Conservation (phyloP, 2,113 vertebrate species). For the Nerophis ophidion region DNA sequence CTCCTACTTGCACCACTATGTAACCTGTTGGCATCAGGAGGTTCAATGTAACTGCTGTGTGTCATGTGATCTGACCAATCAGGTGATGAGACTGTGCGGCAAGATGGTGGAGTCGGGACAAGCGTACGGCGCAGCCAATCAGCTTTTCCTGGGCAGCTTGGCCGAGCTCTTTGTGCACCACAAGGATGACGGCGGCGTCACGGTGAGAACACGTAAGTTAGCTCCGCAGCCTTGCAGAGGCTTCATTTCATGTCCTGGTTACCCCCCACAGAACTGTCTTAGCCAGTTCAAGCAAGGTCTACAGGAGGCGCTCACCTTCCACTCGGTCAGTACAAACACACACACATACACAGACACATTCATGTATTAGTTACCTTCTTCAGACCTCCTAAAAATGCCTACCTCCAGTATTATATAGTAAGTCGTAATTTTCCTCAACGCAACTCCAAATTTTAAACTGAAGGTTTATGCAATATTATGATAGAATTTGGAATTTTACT, state of each 20-base stretch:
- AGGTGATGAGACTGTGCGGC: slow-evolving; percentile 69
- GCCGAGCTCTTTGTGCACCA: slow-evolving; percentile 55
- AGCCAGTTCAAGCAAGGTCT: slow-evolving; percentile 69
- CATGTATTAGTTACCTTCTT: slow-evolving; percentile 8
- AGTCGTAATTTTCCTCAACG: too few species aligned
- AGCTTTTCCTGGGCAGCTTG: slow-evolving; percentile 63
- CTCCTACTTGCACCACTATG: neutral
- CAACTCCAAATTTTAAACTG: too few species aligned
- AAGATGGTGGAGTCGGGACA: slow-evolving; percentile 74
- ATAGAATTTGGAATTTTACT: too few species aligned
- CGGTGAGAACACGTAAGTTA: slow-evolving; percentile 29
- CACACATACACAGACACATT: slow-evolving; percentile 7
- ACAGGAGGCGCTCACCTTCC: slow-evolving; percentile 71
- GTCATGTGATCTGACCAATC: slow-evolving; percentile 11
- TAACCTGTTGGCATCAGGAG: too few species aligned
- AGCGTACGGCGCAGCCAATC: slow-evolving; percentile 64
- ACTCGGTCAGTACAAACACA: slow-evolving; percentile 59
- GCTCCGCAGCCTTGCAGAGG: neutral
- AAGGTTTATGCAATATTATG: too few species aligned
- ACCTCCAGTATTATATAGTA: too few species aligned
- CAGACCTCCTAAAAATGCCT: too few species aligned
- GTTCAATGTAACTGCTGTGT: neutral
- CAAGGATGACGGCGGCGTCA: slow-evolving; percentile 45
- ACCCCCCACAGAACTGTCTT: slow-evolving; percentile 59
- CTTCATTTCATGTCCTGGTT: neutral